Evolutionary conservation across 2,888 invertebrate species (phyloP).

Genomic region (Arenicola marina): DNA sequence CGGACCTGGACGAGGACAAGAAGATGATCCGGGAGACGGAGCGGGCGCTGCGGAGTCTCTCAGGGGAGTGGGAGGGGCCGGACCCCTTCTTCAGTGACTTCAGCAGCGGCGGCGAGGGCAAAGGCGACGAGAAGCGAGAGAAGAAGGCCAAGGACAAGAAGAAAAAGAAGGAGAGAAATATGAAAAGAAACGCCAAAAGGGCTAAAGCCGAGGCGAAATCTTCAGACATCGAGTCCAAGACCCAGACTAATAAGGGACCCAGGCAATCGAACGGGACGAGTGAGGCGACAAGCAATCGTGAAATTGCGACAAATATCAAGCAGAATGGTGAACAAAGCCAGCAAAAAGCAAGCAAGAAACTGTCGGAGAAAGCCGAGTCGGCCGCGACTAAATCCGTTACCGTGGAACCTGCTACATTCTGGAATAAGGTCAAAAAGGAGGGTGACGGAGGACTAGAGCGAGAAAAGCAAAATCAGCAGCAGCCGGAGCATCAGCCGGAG

Average conservation of each 20-base stretch:
- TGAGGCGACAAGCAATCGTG: neutral
- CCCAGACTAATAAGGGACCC: neutral
- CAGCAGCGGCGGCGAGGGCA: neutral
- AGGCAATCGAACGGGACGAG: neutral
- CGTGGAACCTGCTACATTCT: neutral
- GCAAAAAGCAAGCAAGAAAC: neutral
- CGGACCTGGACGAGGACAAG: conserved; percentile 70
- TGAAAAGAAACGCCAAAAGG: neutral
- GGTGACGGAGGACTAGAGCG: neutral
- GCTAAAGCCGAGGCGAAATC: conserved; percentile 3
- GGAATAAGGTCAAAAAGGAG: no score
- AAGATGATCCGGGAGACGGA: conserved; percentile 85
- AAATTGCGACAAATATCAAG: no score
- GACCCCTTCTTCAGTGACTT: conserved; percentile 28
- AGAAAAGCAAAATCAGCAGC: no score
- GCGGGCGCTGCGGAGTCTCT: conserved; percentile 83
- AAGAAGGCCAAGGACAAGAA: conserved; percentile 8
- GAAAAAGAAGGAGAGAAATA: neutral
- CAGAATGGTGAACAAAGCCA: conserved; percentile 3
- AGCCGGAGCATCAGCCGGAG: no score
- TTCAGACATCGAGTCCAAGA: no score
- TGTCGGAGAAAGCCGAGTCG: neutral
- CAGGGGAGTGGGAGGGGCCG: conserved; percentile 70
- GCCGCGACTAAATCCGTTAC: neutral
- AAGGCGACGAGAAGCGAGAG: neutral